phyloP scores from a whole-genome alignment of 2,888 invertebrate species.

The Tribolium freemani region DNA sequence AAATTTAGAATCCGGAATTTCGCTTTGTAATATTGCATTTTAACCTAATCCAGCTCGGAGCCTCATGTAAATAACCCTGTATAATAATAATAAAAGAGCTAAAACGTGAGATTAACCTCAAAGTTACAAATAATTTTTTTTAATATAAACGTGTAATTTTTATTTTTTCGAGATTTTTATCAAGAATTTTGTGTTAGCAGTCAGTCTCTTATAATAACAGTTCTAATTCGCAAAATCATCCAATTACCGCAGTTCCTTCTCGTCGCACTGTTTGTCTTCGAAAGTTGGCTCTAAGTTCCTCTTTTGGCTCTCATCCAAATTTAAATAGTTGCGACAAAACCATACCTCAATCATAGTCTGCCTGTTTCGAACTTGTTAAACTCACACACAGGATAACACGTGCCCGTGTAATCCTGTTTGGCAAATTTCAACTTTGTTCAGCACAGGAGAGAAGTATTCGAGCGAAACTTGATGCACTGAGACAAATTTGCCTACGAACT shows the following conservation, averaged over 20 bases:
- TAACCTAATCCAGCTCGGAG: too few species aligned
- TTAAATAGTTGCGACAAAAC: conserved; percentile 14
- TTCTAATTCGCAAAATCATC: neutral
- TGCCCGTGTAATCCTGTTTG: neutral
- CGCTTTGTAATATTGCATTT: too few species aligned
- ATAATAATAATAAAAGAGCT: too few species aligned
- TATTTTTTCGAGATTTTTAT: too few species aligned
- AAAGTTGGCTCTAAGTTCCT: conserved; percentile 6
- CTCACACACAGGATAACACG: conserved; percentile 5
- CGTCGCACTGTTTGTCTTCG: conserved; percentile 14
- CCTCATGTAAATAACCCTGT: too few species aligned
- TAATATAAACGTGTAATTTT: too few species aligned
- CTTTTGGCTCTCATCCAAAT: conserved; percentile 13
- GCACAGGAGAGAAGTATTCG: neutral
- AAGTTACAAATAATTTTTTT: too few species aligned
- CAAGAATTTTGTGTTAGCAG: neutral
- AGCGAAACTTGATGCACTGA: conserved; percentile 3
- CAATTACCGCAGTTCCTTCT: neutral
- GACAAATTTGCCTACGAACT: conserved; percentile 23
- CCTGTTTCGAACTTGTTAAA: conserved; percentile 27
- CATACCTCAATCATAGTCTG: conserved; percentile 18
- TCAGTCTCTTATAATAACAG: neutral
- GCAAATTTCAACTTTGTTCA: neutral
- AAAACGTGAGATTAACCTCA: too few species aligned
- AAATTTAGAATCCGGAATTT: too few species aligned